Evolutionary conservation across 2,797 vertebrate genomes (phyloP).

Genomic region (Champsocephalus esox): DNA sequence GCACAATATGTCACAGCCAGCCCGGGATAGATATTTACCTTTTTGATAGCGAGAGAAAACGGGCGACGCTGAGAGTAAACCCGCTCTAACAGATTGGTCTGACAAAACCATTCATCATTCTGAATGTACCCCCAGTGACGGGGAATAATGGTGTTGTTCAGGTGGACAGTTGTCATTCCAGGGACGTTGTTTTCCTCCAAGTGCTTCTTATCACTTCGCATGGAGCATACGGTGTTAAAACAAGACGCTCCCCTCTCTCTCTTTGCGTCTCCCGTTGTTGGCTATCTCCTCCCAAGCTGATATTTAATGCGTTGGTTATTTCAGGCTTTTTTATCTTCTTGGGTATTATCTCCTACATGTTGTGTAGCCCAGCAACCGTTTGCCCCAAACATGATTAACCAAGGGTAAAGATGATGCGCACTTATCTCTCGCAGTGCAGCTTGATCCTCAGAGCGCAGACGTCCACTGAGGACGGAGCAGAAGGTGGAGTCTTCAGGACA

Average conservation of each 20-base stretch:
- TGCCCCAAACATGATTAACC: constrained; percentile 78
- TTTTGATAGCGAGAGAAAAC: constrained; percentile 65
- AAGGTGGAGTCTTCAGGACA: constrained; percentile 59
- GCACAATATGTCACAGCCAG: constrained; percentile 70
- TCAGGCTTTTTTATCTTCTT: constrained; percentile 74
- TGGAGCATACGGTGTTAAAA: constrained; percentile 69
- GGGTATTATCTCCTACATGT: constrained; percentile 77
- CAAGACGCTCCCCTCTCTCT: constrained; percentile 42
- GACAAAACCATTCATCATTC: constrained; percentile 79
- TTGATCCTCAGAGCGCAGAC: constrained; percentile 52
- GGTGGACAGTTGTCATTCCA: constrained; percentile 74
- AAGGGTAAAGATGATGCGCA: constrained; percentile 71
- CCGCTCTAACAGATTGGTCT: constrained; percentile 61
- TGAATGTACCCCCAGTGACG: constrained; percentile 75
- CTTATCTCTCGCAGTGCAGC: constrained; percentile 75
- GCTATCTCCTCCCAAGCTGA: constrained; percentile 64
- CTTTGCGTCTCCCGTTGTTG: constrained; percentile 46
- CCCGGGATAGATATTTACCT: constrained; percentile 61
- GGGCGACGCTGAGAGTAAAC: constrained; percentile 42
- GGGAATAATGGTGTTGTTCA: constrained; percentile 75
- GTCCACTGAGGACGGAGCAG: constrained; percentile 58
- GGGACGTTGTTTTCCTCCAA: constrained; percentile 50
- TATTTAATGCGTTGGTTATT: constrained; percentile 79
- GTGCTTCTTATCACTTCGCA: constrained; percentile 72
- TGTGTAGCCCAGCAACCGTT: constrained; percentile 62